Evolutionary conservation across 2,888 invertebrate genomes (phyloP).

Genomic region (Drosophila pegasa): DNA sequence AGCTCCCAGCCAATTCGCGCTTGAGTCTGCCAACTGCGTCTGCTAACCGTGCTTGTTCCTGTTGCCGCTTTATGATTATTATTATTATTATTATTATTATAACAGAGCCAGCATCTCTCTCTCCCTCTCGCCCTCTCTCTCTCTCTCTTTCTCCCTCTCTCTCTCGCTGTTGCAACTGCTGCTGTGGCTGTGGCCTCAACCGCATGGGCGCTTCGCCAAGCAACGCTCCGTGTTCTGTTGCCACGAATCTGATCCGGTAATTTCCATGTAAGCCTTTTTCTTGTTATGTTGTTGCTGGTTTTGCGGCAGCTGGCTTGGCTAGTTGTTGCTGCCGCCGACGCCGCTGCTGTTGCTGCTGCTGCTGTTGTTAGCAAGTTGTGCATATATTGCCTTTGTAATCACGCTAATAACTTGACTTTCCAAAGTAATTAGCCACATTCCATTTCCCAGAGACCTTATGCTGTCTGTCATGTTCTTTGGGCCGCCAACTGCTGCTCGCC

Average conservation of each 20-base stretch:
- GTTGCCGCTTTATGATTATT: constrained; percentile 61
- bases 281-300: constrained; percentile 50
- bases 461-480: constrained; percentile 43
- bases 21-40: constrained; percentile 30
- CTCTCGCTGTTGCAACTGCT: constrained; percentile 1
- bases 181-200: constrained; percentile 20
- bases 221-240: constrained; percentile 16
- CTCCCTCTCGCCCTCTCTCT: constrained; percentile 1
- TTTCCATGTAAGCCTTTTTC: constrained; percentile 70
- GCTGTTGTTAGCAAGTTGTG: constrained; percentile 13
- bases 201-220: constrained; percentile 58
- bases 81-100: constrained; percentile 59
- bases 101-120: constrained; percentile 10
- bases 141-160: constrained; percentile 9
- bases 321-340: constrained; percentile 1
- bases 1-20: constrained; percentile 38
- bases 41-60: constrained; percentile 44
- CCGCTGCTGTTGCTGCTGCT: constrained; percentile 1
- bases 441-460: constrained; percentile 9
- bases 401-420: constrained; percentile 80
- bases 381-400: constrained; percentile 74
- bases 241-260: constrained; percentile 32
- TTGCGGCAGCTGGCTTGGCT: constrained; percentile 19
- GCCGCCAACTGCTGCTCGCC: neutral
- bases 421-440: constrained; percentile 79